Base-by-base conservation (phyloP, 2,888 invertebrate species). In the Halictus quadricinctus region DNA sequence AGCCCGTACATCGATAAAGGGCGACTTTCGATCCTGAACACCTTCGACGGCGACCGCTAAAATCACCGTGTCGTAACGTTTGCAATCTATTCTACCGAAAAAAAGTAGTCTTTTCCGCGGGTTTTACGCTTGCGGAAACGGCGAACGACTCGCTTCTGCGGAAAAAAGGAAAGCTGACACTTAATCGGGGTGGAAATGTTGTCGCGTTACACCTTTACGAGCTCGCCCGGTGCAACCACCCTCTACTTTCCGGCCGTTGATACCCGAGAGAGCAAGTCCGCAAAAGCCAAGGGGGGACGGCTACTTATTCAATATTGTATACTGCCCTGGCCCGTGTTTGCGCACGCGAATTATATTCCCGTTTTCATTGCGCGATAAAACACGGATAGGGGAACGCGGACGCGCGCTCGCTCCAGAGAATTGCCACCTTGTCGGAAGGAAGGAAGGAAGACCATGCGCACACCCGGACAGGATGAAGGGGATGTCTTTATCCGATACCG, bases 401-500 rank as follows among this genome's bases (percentile, higher is more conserved):
- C 10, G 64, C 6, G 29, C 70, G 13, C 48, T 60, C 25, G 60
- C 43, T 15, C 18, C 36, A 10, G 64, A 43, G 50, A 72, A 60
- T 75, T 29, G 48, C 72, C 36, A 64, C 36, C 48, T 73, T 15
- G 64, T 43, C n/a, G 58, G 58, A n/a, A 58, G 58, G 58, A 58
- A 58, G 54, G 54, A 58, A 41, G 60, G 43, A 43, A 70, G 70
- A 41, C 70, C n/a, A 41, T 15, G 69, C 74, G 29, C 46, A 46
- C 50, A 48, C 58, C 41, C 48, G 29, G 78, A 36, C 41, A 36
- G 75, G 79, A 78, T 72, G 77, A 84, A 82, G 81, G 81, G 82
- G 76, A 84, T 72, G 85, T 77, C 85, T 87, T 85, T 85, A 81
- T 87, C 79, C 79, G 79, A 83, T 83, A 72, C 84, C 81, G 36